Evolutionary conservation across 2,113 vertebrate genomes (phyloP), one percentile per base, ranked within the genome.

Genomic region (Anolis carolinensis): DNA sequence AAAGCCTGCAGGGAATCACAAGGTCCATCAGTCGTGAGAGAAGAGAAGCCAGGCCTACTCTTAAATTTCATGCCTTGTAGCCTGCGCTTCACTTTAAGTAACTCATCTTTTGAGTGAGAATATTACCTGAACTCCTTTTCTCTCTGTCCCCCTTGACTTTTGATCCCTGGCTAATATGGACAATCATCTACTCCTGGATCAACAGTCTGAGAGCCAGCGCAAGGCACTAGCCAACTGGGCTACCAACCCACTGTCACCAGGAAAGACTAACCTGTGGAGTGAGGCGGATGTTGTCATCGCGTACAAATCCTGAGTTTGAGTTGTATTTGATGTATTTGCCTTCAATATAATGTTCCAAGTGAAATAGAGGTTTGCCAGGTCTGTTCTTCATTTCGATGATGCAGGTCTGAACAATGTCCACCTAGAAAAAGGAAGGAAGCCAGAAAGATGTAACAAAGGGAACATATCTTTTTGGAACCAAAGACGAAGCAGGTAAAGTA

Each of bases 321-420:
- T 99, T 99, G 93, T 99, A 99, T 89, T 99, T 99, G 91, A 98
- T 99, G 95, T 99, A 99, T 88, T 99, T 98, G 84, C 99, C 99
- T 94, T 99, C 99, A 5, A 99, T 99, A 94, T 98, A 99, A 91
- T 99, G 99, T 34, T 99, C 99, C 94, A 99, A 94, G 83, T 99
- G 99, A 92, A 97, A 99, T 4, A 99, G 95, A 13, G 98, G 98
- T 83, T 97, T 96, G 21, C 95, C 98, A 0, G 97, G 96, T 32
- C 98, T 94, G 67, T 95, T 93, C 18, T 80, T 97, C 97, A 99
- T 97, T 96, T 99, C 99, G 0, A 99, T 89, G 84, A 98, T 97
- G 83, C 98, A 99, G 96, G 98, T 98, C 94, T 99, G 99, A 95
- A 99, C 96, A 91, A 99, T 99, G 94, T 99, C 99, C 93, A 99